These are phyloP conservation scores for Babyrousa celebensis DNA, from an alignment of 2,797 vertebrate genomes.

Conservation along the genomic window DNA sequence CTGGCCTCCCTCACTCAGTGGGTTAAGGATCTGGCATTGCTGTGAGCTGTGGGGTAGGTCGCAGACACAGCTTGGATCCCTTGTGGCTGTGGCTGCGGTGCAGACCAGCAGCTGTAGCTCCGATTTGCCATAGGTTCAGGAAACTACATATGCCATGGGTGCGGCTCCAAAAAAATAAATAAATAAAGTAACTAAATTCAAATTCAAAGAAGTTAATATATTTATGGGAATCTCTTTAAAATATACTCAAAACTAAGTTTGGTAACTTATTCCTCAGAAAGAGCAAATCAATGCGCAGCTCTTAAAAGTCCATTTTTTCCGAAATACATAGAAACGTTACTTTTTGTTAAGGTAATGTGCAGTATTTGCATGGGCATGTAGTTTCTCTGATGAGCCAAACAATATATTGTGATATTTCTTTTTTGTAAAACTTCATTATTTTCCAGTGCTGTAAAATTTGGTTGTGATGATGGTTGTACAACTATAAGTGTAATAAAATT, in stretches of 20 bases:
- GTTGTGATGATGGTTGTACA: too few species aligned
- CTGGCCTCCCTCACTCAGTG: too few species aligned
- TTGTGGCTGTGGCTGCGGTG: too few species aligned
- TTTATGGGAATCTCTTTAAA: background rate
- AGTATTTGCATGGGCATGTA: background rate
- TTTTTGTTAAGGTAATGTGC: background rate
- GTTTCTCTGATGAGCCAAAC: constrained; percentile 2
- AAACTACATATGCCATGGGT: too few species aligned
- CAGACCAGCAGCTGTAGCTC: too few species aligned
- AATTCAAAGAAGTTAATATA: background rate
- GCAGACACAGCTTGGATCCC: too few species aligned
- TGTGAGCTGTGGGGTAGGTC: too few species aligned
- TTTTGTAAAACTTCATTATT: constrained; percentile 10
- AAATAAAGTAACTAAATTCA: too few species aligned
- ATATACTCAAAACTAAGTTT: constrained; percentile 5
- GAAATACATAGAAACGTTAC: background rate
- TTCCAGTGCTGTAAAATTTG: background rate
- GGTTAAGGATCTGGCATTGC: too few species aligned
- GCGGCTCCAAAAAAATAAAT: too few species aligned
- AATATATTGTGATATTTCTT: background rate
- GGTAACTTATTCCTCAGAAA: background rate
- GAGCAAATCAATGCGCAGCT: background rate
- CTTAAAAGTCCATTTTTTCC: background rate
- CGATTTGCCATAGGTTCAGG: too few species aligned
- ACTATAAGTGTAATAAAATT: too few species aligned